phyloP scores from a whole-genome alignment of 2,113 vertebrate species.

The Eira barbara region DNA sequence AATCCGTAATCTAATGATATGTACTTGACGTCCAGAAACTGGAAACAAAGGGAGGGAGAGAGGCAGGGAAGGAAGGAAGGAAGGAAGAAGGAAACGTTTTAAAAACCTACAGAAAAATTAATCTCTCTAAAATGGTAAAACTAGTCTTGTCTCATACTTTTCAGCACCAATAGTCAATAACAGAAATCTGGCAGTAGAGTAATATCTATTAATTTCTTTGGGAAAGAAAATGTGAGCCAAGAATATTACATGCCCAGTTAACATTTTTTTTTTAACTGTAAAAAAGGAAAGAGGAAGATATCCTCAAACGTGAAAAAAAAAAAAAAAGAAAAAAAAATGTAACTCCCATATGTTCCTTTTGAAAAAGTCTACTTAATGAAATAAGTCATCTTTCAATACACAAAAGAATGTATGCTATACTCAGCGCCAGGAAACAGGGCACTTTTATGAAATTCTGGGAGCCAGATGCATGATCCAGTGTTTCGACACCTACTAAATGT shows the following conservation, averaged over 20 bases:
- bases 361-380: neutral
- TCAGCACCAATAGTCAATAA: neutral
- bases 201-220: conserved; percentile 12
- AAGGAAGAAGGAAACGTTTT: neutral
- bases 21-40: neutral
- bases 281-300: neutral
- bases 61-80: too few relatives aligned
- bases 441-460: neutral
- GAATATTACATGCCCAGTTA: neutral
- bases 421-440: neutral
- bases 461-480: rapidly evolving
- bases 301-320: neutral
- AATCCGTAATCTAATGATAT: neutral
- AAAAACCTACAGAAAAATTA: neutral
- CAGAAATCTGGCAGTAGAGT: neutral
- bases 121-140: neutral
- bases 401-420: rapidly evolving
- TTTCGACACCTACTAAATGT: rapidly evolving
- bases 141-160: neutral
- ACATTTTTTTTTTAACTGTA: neutral
- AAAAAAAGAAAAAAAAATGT: neutral
- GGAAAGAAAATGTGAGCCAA: conserved; percentile 3
- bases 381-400: neutral
- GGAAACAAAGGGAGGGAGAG: neutral
- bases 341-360: neutral